A percentile compares a stretch with the other conserved stretches of the same genome.
These are phyloP conservation scores for Camarhynchus parvulus DNA, from an alignment of 2,113 vertebrate species.

Conservation along the genomic window DNA sequence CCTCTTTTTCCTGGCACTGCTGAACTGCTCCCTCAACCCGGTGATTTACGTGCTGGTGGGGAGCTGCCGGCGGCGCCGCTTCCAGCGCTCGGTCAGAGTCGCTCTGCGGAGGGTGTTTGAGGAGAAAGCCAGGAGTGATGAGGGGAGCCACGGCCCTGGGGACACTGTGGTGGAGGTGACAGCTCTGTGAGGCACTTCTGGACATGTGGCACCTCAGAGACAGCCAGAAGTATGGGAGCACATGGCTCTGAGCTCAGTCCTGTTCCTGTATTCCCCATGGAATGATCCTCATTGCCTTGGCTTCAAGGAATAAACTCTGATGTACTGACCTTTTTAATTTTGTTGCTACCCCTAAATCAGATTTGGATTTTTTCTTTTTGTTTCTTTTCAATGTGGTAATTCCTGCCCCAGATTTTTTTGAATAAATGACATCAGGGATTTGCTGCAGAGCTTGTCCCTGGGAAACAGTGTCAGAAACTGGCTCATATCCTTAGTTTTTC, in stretches of 20 bases:
- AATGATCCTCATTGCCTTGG: rapidly evolving
- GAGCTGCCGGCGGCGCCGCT: background rate
- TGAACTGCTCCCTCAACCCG: background rate
- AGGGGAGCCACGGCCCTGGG: background rate
- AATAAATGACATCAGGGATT: background rate
- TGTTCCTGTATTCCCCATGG: background rate
- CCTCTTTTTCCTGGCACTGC: background rate
- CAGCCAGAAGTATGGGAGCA: too few species aligned
- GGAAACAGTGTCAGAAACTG: background rate
- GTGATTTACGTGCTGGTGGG: constrained; percentile 21
- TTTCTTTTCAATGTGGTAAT: background rate
- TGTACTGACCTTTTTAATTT: background rate
- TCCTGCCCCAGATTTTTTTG: background rate
- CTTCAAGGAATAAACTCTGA: background rate
- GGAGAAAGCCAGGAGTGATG: rapidly evolving
- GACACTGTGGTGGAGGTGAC: background rate
- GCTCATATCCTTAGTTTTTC: background rate
- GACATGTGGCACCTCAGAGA: too few species aligned
- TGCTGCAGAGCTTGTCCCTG: background rate
- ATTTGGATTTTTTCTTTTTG: background rate
- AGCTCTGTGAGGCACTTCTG: background rate
- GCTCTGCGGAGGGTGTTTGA: background rate
- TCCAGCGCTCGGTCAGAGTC: rapidly evolving
- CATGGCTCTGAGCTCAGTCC: too few species aligned
- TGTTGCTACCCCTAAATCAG: background rate